Percentiles rank a stretch among this genome's conserved stretches.
Evolutionary conservation across 2,113 vertebrate species (phyloP).

Genomic region (Dicrurus megarhynchus): DNA sequence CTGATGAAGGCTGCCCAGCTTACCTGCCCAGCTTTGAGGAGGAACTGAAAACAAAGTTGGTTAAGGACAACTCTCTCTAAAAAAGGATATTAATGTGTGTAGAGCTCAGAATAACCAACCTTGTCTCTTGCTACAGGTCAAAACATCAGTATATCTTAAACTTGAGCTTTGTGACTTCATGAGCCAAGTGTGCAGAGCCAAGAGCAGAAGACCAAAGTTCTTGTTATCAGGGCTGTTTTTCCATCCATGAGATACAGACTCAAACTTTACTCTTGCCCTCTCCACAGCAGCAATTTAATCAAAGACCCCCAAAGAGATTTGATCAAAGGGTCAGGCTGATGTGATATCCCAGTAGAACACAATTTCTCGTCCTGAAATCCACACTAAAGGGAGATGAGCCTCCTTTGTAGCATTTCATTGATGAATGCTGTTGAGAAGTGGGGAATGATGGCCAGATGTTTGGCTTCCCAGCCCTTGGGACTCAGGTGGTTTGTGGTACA

Average conservation of each 20-base stretch:
- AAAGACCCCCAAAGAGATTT: background rate
- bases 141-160: background rate
- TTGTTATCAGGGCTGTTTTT: background rate
- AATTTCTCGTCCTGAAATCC: background rate
- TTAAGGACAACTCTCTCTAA: background rate
- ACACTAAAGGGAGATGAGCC: background rate
- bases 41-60: background rate
- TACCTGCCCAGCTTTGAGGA: background rate
- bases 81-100: background rate
- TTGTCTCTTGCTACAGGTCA: background rate
- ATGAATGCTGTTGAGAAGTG: background rate
- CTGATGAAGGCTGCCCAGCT: background rate
- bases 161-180: background rate
- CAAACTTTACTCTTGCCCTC: background rate
- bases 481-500: background rate
- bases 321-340: background rate
- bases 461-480: background rate
- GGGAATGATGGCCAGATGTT: background rate
- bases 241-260: fast-evolving
- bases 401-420: background rate
- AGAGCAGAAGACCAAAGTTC: background rate
- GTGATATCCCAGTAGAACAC: background rate
- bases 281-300: background rate
- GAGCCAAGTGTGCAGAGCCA: background rate
- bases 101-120: background rate